Base-by-base conservation (phyloP, 2,113 vertebrate genomes). In the Uropsilus gracilis region DNA sequence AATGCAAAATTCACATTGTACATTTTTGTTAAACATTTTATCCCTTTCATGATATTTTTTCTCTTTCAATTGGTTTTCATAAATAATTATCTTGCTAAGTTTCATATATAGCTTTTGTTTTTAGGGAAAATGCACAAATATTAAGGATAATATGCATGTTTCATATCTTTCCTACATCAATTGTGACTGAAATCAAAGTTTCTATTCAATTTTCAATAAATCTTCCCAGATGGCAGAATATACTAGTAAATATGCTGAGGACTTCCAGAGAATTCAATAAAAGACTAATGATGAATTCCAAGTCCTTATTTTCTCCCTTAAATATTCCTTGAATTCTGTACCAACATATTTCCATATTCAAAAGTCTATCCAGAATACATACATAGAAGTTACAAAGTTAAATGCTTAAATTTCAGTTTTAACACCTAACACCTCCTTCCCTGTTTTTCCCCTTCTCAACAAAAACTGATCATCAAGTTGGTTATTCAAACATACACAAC, bases 171-270 rank as follows among this genome's bases (percentile, higher is more conserved):
- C 39, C 18, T 50, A 11, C 0, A 28, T 39, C 5, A 44, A 0
- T 37, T 82, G 3, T 55, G 6, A 57, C 59, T 68, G 94, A 94
- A 86, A 72, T 14, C 37, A 85, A 69, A 73, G 5, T 84, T 96
- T 77, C 34, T 1, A 64, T 86, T 63, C 10, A 72, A 64, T 44
- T 91, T 87, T 82, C 18, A 85, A 16, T 77, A 86, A 68, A 50
- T 78, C 11, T 73, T 0, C 3, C 14, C 0, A 64, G 20, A 77
- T 59, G 0, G 3, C 63, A 73, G 32, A 39, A 3, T 69, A 32
- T 1, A 61, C 2, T 3, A 55, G 26, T 86, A 83, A 89, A 44
- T 72, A 14, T 32, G 93, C 8, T 6, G 50, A 61, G 18, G 59
- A 8, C 2, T 32, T 85, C 64, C 44, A 50, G 30, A 89, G 6